phyloP scores from a whole-genome alignment of 2,113 vertebrate genomes.

The Struthio camelus region DNA sequence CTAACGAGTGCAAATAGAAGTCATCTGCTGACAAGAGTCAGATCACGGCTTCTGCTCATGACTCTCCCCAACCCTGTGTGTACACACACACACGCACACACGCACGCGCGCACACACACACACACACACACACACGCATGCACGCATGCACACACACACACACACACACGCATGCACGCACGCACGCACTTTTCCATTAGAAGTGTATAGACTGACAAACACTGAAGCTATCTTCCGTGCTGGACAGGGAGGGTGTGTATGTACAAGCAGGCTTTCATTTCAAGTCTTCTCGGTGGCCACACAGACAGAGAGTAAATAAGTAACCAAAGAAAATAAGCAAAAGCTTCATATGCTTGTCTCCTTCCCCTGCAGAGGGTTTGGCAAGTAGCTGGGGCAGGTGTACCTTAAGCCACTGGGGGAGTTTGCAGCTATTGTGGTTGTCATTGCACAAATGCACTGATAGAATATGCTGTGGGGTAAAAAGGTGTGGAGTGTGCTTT shows the following conservation, averaged over 20 bases:
- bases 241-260: background rate
- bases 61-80: background rate
- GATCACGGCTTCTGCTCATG: constrained; percentile 53
- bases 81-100: background rate
- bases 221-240: background rate
- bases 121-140: too few relatives aligned
- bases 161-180: too few relatives aligned
- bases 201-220: background rate
- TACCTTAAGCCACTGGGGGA: background rate
- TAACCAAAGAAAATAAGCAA: background rate
- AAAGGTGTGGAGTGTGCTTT: background rate
- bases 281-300: background rate
- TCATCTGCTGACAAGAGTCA: constrained; percentile 75
- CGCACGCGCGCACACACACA: background rate
- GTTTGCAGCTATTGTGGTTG: background rate
- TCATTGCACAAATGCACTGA: background rate
- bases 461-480: background rate
- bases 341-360: background rate
- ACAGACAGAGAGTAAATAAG: background rate
- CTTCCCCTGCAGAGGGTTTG: background rate
- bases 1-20: constrained; percentile 82
- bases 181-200: background rate
- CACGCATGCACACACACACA: too few relatives aligned
- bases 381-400: background rate
- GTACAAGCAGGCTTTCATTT: background rate